These are phyloP conservation scores for Mus minutoides DNA, from an alignment of 2,797 vertebrate genomes.

Conservation along the genomic window DNA sequence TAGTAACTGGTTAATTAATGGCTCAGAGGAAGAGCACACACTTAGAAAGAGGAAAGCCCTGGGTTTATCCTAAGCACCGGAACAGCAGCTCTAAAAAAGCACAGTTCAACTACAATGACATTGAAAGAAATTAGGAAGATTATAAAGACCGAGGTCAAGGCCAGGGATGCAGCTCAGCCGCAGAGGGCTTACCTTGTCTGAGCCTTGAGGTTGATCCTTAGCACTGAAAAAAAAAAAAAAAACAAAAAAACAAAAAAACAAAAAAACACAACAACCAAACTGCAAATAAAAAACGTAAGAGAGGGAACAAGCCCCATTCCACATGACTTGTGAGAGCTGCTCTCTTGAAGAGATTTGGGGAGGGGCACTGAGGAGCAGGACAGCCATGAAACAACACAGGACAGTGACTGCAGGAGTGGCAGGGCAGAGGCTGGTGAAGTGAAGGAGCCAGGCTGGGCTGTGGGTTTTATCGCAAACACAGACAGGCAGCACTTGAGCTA, in stretches of 20 bases:
- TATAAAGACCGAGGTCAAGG: not conserved
- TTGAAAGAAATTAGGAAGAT: not conserved
- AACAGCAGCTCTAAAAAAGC: not conserved
- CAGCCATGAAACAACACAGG: not conserved
- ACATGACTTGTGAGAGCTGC: not conserved
- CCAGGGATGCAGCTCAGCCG: not conserved
- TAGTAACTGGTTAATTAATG: not conserved
- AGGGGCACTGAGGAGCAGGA: not conserved
- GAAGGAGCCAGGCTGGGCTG: not conserved
- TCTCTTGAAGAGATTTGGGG: not conserved
- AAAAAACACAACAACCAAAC: not conserved
- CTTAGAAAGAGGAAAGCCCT: not conserved
- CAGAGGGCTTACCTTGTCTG: not conserved
- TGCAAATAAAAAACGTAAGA: not conserved
- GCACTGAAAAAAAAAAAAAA: not conserved
- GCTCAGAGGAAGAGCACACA: not conserved
- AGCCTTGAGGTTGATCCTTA: not conserved
- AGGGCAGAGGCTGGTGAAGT: not conserved
- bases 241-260: not conserved
- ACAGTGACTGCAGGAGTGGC: not conserved
- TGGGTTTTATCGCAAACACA: not conserved
- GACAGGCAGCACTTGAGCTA: slow-evolving; percentile 33
- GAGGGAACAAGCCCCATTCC: not conserved
- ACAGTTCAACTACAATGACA: no score
- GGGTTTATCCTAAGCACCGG: not conserved